Evolutionary conservation across 2,797 vertebrate species (phyloP).

Genomic region (Aphelocoma californica): DNA sequence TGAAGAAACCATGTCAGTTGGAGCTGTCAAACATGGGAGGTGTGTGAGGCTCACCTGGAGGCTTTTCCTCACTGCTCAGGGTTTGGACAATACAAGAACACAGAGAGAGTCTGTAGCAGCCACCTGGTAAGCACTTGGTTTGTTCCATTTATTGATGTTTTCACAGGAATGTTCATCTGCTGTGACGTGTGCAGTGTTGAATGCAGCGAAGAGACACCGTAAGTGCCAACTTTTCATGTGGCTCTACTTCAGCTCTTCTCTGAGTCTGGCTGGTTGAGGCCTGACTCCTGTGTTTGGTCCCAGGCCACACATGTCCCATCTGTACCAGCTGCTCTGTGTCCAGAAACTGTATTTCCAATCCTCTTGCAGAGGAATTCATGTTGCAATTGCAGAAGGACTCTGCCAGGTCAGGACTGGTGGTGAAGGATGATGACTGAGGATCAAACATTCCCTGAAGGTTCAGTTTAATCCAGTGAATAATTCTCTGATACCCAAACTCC

Average conservation of each 20-base stretch:
- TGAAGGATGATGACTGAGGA: neutral
- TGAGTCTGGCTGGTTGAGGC: neutral
- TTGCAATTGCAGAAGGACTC: neutral
- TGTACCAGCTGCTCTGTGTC: neutral
- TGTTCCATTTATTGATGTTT: neutral
- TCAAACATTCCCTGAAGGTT: neutral
- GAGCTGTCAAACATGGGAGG: neutral
- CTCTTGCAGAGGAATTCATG: neutral
- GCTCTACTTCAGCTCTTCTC: neutral
- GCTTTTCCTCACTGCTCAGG: neutral
- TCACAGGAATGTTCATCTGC: neutral
- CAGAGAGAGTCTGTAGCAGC: neutral
- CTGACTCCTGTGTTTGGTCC: neutral
- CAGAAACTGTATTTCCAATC: neutral
- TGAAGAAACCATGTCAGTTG: neutral
- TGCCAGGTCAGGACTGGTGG: neutral
- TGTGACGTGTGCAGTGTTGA: neutral
- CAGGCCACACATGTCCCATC: neutral
- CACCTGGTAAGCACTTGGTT: neutral
- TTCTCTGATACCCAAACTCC: neutral
- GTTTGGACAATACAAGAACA: neutral
- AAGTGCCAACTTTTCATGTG: neutral
- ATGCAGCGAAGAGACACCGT: neutral
- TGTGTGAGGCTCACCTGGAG: neutral
- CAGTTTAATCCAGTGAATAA: neutral